A percentile compares a stretch with the other conserved stretches of the same genome.
Evolutionary conservation across 2,888 invertebrate species (phyloP).

Genomic region (Parasteatoda lunata): DNA sequence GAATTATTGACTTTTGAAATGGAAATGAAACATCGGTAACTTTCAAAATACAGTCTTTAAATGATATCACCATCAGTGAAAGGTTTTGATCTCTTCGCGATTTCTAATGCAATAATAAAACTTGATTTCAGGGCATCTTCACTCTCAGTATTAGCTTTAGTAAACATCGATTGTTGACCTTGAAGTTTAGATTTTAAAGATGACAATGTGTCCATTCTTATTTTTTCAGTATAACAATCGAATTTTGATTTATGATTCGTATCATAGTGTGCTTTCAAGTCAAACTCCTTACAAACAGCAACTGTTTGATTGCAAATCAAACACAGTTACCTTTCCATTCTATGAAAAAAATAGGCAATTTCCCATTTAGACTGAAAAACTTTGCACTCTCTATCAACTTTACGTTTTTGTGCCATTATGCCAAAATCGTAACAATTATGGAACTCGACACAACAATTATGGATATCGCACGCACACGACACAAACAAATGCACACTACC

Average conservation of each 20-base stretch:
- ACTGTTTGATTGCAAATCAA: too few relatives aligned
- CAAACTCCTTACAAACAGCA: too few relatives aligned
- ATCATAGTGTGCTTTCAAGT: too few relatives aligned
- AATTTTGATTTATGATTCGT: neutral
- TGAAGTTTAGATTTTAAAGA: neutral
- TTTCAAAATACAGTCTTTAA: neutral
- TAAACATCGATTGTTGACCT: neutral
- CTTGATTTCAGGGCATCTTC: neutral
- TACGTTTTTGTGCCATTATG: too few relatives aligned
- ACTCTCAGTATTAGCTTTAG: neutral
- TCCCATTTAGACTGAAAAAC: too few relatives aligned
- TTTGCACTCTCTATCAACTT: neutral
- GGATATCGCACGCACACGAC: too few relatives aligned
- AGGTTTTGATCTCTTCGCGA: neutral
- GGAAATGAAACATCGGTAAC: neutral
- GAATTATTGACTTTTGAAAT: neutral
- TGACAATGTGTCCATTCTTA: neutral
- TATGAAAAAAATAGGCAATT: too few relatives aligned
- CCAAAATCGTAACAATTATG: too few relatives aligned
- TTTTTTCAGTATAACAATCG: neutral
- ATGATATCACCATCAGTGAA: neutral
- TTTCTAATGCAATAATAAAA: neutral
- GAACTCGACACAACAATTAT: too few relatives aligned
- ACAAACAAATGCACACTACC: too few relatives aligned
- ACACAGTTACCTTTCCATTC: too few relatives aligned